Percentiles rank a stretch among this genome's conserved stretches.
Evolutionary conservation across 2,888 invertebrate species (phyloP).

Genomic region (Melikaiella ostensackeni): DNA sequence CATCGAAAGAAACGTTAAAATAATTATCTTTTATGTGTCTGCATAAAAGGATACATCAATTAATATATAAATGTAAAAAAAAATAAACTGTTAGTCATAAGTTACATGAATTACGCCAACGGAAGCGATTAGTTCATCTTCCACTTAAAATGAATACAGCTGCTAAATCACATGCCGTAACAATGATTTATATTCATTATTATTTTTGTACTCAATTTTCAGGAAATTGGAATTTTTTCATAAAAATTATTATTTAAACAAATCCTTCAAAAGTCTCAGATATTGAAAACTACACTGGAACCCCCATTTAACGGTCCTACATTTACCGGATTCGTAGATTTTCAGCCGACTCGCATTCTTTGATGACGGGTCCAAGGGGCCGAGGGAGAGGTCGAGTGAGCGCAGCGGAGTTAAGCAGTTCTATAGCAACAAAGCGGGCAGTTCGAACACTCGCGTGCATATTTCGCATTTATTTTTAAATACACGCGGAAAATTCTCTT

Average conservation of each 20-base stretch:
- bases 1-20: constrained; percentile 1
- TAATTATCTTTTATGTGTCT: not conserved
- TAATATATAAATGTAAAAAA: not conserved
- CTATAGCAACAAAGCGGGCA: no score
- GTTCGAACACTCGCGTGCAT: no score
- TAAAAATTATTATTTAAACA: not conserved
- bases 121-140: constrained; percentile 28
- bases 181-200: not conserved
- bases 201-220: not conserved
- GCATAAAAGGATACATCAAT: not conserved
- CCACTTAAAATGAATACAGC: constrained; percentile 2
- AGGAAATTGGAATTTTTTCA: not conserved
- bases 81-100: constrained; percentile 11
- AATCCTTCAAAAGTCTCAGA: not conserved
- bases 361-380: no score
- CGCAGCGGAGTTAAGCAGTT: no score
- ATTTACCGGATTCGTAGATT: no score
- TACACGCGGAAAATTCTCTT: no score
- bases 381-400: no score
- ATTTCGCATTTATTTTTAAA: no score
- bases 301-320: no score
- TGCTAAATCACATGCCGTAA: not conserved
- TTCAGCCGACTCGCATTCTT: no score
- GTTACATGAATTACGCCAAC: constrained; percentile 29
- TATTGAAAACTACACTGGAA: not conserved